Evolutionary conservation across 2,888 invertebrate species (phyloP).

Genomic region (Dolichomitus sp.): DNA sequence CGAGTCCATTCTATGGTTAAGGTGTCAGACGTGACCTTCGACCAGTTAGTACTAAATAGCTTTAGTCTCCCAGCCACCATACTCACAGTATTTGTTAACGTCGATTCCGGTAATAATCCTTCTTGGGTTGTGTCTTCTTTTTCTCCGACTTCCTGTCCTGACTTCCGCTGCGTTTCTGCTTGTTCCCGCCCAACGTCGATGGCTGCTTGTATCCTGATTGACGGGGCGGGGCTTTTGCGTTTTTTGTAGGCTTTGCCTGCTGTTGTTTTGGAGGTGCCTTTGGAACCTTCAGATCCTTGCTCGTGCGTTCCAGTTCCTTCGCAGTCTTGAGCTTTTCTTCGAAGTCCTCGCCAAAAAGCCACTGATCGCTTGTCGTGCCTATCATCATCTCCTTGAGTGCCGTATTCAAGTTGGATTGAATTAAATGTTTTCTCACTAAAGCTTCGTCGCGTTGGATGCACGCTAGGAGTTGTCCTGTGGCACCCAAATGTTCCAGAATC

Average conservation of each 20-base stretch:
- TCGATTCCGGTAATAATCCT: not conserved
- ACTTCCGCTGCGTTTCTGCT: not conserved
- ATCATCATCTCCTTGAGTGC: constrained; percentile 28
- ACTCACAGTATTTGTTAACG: constrained; percentile 4
- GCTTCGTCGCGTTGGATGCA: constrained; percentile 28
- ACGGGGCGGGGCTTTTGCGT: constrained; percentile 1
- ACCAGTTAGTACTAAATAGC: constrained; percentile 4
- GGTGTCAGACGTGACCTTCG: constrained; percentile 10
- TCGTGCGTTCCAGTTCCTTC: constrained; percentile 41
- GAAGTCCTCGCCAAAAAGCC: constrained; percentile 45
- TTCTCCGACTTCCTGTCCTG: constrained; percentile 1
- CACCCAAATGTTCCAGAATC: constrained; percentile 18
- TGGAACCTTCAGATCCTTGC: constrained; percentile 47
- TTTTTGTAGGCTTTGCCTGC: constrained; percentile 1
- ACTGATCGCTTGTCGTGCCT: constrained; percentile 38
- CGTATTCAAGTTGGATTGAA: constrained; percentile 15
- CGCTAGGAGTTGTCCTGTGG: constrained; percentile 14
- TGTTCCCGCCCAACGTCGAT: constrained; percentile 14
- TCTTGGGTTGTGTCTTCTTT: constrained; percentile 13
- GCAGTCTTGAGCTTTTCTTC: constrained; percentile 30
- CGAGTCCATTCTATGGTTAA: not conserved
- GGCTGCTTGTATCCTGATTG: not conserved
- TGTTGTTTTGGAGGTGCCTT: not conserved
- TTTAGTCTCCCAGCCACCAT: constrained; percentile 1
- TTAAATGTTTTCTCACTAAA: not conserved